Evolutionary conservation across 2,888 invertebrate genomes (phyloP).

Genomic region (Lysandra bellargus): DNA sequence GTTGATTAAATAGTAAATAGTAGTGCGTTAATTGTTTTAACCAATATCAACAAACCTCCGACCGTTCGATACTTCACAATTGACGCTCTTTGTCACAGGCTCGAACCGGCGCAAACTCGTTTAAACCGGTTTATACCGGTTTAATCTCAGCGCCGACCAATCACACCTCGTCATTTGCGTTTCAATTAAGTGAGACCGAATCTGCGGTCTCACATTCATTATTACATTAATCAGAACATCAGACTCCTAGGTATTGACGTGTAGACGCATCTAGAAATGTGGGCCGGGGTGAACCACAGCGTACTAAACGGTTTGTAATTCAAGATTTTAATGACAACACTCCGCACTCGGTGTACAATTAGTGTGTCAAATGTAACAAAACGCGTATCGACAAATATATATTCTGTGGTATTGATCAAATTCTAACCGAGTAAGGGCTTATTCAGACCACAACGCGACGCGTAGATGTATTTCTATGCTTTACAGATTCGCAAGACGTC

Average conservation of each 20-base stretch:
- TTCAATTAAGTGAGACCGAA: constrained; percentile 68
- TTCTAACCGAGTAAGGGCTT: too few species aligned
- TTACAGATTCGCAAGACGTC: too few species aligned
- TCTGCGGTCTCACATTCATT: constrained; percentile 64
- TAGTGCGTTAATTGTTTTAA: constrained; percentile 33
- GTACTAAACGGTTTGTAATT: constrained; percentile 28
- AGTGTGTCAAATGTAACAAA: constrained; percentile 21
- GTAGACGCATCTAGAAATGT: constrained; percentile 45
- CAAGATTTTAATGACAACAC: constrained; percentile 27
- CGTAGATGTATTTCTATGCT: too few species aligned
- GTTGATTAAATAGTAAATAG: constrained; percentile 29
- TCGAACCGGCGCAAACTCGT: constrained; percentile 44
- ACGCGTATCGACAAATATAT: background rate
- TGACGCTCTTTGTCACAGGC: constrained; percentile 50
- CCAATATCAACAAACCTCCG: constrained; percentile 49
- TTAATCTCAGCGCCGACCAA: constrained; percentile 64
- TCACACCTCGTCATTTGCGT: constrained; percentile 73
- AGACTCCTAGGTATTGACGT: constrained; percentile 38
- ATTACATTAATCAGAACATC: constrained; percentile 61
- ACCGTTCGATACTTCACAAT: constrained; percentile 51
- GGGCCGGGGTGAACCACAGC: constrained; percentile 45
- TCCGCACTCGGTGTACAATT: background rate
- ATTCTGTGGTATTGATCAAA: background rate
- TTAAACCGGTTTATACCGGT: constrained; percentile 51
- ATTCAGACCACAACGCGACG: too few species aligned